A percentile compares a stretch with the other conserved stretches of the same genome.
Conservation (phyloP, 2,797 vertebrate genomes). For the Phataginus tricuspis region DNA sequence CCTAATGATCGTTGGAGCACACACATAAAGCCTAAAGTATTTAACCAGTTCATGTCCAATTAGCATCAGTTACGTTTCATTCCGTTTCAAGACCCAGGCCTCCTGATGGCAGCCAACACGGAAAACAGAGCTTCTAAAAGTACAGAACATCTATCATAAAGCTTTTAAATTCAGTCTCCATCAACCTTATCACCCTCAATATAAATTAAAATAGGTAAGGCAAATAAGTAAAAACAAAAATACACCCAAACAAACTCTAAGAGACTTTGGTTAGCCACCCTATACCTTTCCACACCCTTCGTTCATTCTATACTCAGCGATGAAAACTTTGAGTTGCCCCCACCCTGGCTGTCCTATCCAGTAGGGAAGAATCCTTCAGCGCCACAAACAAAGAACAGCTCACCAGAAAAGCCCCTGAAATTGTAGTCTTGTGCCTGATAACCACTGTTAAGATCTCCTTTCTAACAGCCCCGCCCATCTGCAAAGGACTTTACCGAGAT, state of each 20-base stretch:
- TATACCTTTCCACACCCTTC: constrained; percentile 49
- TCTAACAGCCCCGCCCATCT: constrained; percentile 71
- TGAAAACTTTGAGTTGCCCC: constrained; percentile 83
- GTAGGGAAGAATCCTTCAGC: constrained; percentile 67
- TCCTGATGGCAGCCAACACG: neutral
- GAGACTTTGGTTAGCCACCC: constrained; percentile 48
- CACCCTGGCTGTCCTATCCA: constrained; percentile 65
- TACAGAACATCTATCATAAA: constrained; percentile 49
- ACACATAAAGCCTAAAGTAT: constrained; percentile 71
- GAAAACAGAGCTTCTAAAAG: constrained; percentile 50
- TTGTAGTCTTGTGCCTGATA: constrained; percentile 41
- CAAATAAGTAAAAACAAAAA: neutral
- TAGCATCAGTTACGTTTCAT: constrained; percentile 49
- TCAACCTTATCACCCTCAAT: neutral
- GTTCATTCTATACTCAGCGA: constrained; percentile 71
- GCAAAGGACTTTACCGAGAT: constrained; percentile 57
- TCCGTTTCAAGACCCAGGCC: constrained; percentile 65
- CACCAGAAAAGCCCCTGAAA: constrained; percentile 75
- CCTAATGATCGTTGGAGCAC: constrained; percentile 42
- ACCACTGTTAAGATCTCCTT: constrained; percentile 69
- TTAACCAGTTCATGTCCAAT: constrained; percentile 83
- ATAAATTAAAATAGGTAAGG: constrained; percentile 71
- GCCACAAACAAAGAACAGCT: constrained; percentile 69
- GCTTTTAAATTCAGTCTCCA: constrained; percentile 42
- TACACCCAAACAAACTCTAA: constrained; percentile 73